Evolutionary conservation across 2,113 vertebrate species (phyloP).

Genomic region (Pantherophis guttatus): DNA sequence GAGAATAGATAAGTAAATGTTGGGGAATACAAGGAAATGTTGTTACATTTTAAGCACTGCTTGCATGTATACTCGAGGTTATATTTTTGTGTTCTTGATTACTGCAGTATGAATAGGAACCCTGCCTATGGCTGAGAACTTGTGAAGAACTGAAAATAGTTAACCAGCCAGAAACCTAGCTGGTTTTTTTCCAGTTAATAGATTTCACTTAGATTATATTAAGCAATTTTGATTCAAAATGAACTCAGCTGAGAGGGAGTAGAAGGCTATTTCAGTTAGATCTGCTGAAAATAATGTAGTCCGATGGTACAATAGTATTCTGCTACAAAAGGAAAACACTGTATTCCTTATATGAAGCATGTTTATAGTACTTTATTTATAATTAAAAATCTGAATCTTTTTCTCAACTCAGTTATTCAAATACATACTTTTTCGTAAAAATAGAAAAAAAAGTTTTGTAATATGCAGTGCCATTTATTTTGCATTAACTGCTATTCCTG

Average conservation of each 20-base stretch:
- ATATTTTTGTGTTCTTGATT: constrained; percentile 20
- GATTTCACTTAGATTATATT: constrained; percentile 39
- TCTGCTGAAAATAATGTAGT: constrained; percentile 55
- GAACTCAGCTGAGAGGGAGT: constrained; percentile 32
- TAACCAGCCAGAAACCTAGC: constrained; percentile 29
- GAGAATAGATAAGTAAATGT: constrained; percentile 32
- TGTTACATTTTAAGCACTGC: constrained; percentile 4
- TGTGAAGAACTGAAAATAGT: constrained; percentile 27
- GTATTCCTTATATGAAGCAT: constrained; percentile 77
- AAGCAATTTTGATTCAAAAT: constrained; percentile 61
- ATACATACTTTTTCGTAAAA: constrained; percentile 49
- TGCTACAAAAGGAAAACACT: constrained; percentile 75
- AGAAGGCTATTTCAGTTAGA: constrained; percentile 44
- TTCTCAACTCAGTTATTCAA: constrained; percentile 76
- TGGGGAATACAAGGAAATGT: constrained; percentile 45
- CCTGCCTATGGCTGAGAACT: constrained; percentile 27
- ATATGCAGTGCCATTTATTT: constrained; percentile 70
- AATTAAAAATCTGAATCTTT: constrained; percentile 72
- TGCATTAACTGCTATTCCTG: constrained; percentile 66
- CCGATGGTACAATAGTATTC: constrained; percentile 73
- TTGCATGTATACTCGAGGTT: neutral
- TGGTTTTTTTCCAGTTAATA: constrained; percentile 38
- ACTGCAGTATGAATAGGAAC: constrained; percentile 18
- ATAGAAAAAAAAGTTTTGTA: constrained; percentile 60
- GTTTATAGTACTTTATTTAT: constrained; percentile 77